A percentile compares a stretch with the other conserved stretches of the same genome.
Evolutionary conservation across 1,140 invertebrate species (phyloP).

Genomic region (Aporrectodea caliginosa): DNA sequence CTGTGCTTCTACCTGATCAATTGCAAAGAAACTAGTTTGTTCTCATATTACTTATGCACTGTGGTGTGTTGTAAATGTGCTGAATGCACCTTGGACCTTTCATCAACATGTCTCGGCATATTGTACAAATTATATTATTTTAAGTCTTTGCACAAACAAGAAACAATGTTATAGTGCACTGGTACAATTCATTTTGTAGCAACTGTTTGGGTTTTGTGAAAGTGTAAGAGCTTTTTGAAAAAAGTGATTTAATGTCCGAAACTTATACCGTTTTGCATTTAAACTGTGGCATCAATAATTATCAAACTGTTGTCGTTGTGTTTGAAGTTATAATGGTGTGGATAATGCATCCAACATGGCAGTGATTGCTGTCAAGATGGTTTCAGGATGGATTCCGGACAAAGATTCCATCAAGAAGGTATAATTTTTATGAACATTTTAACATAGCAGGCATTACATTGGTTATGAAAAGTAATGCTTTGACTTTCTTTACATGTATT

Average conservation of each 20-base stretch:
- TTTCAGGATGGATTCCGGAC: constrained; percentile 79
- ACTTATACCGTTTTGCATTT: too few relatives aligned
- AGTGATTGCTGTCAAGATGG: constrained; percentile 78
- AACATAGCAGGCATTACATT: not conserved
- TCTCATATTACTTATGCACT: too few relatives aligned
- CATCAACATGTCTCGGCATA: too few relatives aligned
- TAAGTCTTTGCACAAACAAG: not conserved
- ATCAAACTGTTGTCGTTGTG: not conserved
- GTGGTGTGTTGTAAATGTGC: too few relatives aligned
- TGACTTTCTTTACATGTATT: not conserved
- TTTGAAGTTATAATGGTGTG: constrained; percentile 44
- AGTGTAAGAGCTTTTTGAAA: not conserved
- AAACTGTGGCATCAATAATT: too few relatives aligned
- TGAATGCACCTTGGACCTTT: too few relatives aligned
- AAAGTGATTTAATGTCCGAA: not conserved
- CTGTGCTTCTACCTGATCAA: too few relatives aligned
- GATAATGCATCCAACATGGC: constrained; percentile 69
- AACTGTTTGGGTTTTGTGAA: not conserved
- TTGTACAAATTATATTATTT: not conserved
- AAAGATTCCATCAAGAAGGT: constrained; percentile 62
- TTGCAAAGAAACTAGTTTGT: too few relatives aligned
- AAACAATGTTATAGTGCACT: not conserved
- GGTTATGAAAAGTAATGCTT: not conserved
- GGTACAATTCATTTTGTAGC: not conserved
- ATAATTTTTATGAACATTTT: not conserved